Base-by-base conservation (phyloP, 1,140 invertebrate species). In the Oreohelix idahoensis region DNA sequence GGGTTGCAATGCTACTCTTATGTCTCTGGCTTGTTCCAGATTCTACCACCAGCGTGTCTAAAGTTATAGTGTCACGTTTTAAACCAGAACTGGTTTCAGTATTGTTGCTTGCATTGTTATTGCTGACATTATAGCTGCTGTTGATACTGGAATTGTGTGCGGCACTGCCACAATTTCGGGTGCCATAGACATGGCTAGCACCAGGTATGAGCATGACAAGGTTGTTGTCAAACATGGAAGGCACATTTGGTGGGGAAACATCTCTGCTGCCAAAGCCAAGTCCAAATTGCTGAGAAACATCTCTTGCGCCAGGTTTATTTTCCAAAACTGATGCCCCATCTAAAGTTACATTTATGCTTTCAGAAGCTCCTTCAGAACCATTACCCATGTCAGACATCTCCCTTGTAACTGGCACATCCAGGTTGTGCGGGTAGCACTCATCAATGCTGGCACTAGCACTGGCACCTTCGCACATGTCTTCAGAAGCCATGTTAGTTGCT, bases 1-100 rank as follows among this genome's bases (percentile, higher is more conserved):
- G 77, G 20, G 77, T 79, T n/a, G 53, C 77, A 66, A 76, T 76
- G n/a, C 74, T 76, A 36, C 42, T 39, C 32, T 66, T 66, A 45
- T 45, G 23, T 8, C 23, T 73, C 5, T 42, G 38, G 74, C 29
- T 76, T n/a, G 10, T 29, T 10, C 74, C 26, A 23, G 1, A 0
- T 35, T 45, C 29, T 49, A 32, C 29, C 2, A 36, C 45, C 1
- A 1, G 71, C 4, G 39, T 26, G 38, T 73, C 71, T n/a, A 20
- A 8, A n/a, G 39, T 73, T 73, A 42, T 8, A 5, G 45, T 20
- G 29, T 35, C 39, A 35, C 13, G 26, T 26, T 76, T 23, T 2
- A 35, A 32, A 20, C 29, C 2, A 10, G 69, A 39, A 36, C 32
- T 35, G n/a, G 1, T 36, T 13, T 73, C 36, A 15, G 13, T 11